Base-by-base conservation (phyloP, 2,113 vertebrate genomes). In the Triplophysa dalaica region DNA sequence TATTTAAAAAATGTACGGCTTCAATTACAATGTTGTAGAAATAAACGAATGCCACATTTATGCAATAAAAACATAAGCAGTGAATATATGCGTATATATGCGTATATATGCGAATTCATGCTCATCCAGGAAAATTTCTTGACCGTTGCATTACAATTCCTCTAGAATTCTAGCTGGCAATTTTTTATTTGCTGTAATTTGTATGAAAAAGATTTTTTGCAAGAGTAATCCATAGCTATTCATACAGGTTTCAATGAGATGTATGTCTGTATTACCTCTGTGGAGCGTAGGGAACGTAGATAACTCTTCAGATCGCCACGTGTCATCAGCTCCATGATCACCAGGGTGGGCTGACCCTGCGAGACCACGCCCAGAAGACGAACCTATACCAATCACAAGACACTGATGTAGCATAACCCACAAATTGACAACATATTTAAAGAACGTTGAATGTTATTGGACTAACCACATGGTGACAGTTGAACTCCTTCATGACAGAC, bases 321-420 rank as follows among this genome's bases (percentile, higher is more conserved):
- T 0, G 97, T 98, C 98, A 99, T 99, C 85, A 99, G 91, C 83
- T 99, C 98, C 98, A 99, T 99, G 90, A 99, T 98, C 84, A 99
- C 98, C 89, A 99, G 89, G 0, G 97, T 99, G 45, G 98, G 98
- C 82, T 99, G 98, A 75, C 97, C 98, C 89, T 99, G 98, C 68
- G 97, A 99, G 70, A 99, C 98, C 76, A 99, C 98, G 0, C 98
- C 98, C 83, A 99, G 92, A 78, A 99, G 90, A 63, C 97, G 95
- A 77, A 99, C 98, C 98, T 99, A 87, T 33, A 79, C 85, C 38
- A 84, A 82, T 82, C 82, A 84, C 19, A 89, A 50, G 33, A 19
- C 1, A 19, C 29, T 65, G n/a, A 11, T 52, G 50, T 52, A 16
- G 50, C 16, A 52, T 17, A 33, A 48, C 62, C 8, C n/a, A 76